Evolutionary conservation across 2,797 vertebrate genomes (phyloP), one percentile per base, ranked within the genome.

Genomic region (Peromyscus eremicus): DNA sequence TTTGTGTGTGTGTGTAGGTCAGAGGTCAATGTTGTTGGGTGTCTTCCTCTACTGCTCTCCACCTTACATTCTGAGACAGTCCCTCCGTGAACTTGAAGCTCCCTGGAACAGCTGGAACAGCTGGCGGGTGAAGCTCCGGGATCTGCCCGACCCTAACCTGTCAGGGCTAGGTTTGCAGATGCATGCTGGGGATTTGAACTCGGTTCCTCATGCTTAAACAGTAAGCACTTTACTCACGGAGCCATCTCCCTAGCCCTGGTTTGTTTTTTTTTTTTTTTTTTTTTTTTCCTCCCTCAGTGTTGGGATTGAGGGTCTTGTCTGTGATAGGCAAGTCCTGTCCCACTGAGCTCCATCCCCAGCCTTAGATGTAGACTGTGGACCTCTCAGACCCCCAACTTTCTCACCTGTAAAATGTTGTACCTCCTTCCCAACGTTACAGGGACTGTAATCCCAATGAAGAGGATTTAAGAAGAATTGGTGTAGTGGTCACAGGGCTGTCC

Each of bases 401-500:
- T 89, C 25, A 83, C 89, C 83, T 95, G 46, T 84, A 86, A 96
- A 96, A 75, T 82, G 34, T 81, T 66, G 46, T 80, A 76, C 13
- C 62, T 73, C 19, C 55, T 95, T 66, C 16, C n/a, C 3, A 66
- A 14, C 34, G 27, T 92, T 60, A 29, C 0, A 91, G 84, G 13
- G 52, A 46, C 55, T 87, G 86, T 55, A 37, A 89, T 73, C 70
- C 92, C 9, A 68, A 14, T 81, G 43, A 79, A 94, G 90, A 79
- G 77, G 52, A 6, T 77, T 70, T 85, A 66, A 60, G 92, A 71
- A 60, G 92, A 83, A 92, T 55, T 13, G 57, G 75, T 87, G 37
- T 92, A 66, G 57, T 66, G 87, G 29, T 83, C 46, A 71, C 8
- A 87, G 55, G 60, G 4, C 32, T 66, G n/a, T 75, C n/a, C 37